phyloP scores from a whole-genome alignment of 2,888 invertebrate species.

The Dynastes grantii region DNA sequence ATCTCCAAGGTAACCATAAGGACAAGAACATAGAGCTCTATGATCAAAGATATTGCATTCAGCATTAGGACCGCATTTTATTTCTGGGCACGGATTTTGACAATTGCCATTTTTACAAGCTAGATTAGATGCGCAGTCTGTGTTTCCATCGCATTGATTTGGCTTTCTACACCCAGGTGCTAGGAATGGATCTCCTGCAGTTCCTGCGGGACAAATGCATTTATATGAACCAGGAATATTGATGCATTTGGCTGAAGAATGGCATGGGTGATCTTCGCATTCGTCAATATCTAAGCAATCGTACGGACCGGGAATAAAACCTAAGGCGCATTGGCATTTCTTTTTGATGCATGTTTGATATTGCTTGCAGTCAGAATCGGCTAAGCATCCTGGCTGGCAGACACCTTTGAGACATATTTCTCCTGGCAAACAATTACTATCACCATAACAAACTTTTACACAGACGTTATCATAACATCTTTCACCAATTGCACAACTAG shows the following conservation, averaged over 20 bases:
- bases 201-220: slow-evolving; percentile 85
- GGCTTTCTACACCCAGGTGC: slow-evolving; percentile 86
- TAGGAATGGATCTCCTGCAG: slow-evolving; percentile 81
- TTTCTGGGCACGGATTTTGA: slow-evolving; percentile 83
- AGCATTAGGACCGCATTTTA: slow-evolving; percentile 85
- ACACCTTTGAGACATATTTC: slow-evolving; percentile 88
- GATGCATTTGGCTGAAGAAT: slow-evolving; percentile 84
- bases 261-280: slow-evolving; percentile 85
- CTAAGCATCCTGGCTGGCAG: slow-evolving; percentile 88
- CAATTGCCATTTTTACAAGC: slow-evolving; percentile 86
- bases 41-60: slow-evolving; percentile 83
- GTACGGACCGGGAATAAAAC: slow-evolving; percentile 81
- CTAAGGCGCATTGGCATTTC: slow-evolving; percentile 84
- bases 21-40: slow-evolving; percentile 82
- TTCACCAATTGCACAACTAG: slow-evolving; percentile 87
- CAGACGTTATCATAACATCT: slow-evolving; percentile 86
- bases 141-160: slow-evolving; percentile 82
- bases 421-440: slow-evolving; percentile 91
- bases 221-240: slow-evolving; percentile 87
- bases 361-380: slow-evolving; percentile 84
- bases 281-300: slow-evolving; percentile 90
- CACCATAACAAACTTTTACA: slow-evolving; percentile 89
- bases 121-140: slow-evolving; percentile 83
- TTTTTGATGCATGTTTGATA: slow-evolving; percentile 84
- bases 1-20: slow-evolving; percentile 87